Evolutionary conservation across 2,888 invertebrate species (phyloP), one percentile per base, ranked within the genome.

Genomic region (Volucella zonaria): DNA sequence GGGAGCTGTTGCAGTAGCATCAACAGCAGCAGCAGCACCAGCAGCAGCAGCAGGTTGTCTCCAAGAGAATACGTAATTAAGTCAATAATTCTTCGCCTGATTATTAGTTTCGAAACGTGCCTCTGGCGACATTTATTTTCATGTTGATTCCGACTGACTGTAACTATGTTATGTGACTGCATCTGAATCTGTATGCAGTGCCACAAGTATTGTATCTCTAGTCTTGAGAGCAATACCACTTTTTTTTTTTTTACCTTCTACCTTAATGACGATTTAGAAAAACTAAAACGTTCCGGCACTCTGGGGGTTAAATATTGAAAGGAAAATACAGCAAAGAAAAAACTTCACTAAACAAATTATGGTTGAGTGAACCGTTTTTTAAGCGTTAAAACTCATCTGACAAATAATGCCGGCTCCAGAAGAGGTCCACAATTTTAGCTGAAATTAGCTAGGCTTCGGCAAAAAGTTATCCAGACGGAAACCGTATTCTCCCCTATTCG

Each of bases 41-140:
- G 14, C 47, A 68, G 9, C 74, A 66, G 75, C 64, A 80, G 81
- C 81, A 85, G 85, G 81, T 85, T 85, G 76, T 62, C 81, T 68
- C 51, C 81, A 68, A 73, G 80, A 66, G 85, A 85, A 85, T 85
- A 77, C 81, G 68, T 85, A 85, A 85, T 85, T 81, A 81, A 85
- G 85, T 85, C 85, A 85, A 85, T 85, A 81, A 81, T 77, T 85
- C 81, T 81, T 77, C 73, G 76, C 61, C 81, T 85, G 81, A 85
- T 85, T 85, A 85, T 85, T 85, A 85, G 77, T 81, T 85, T 77
- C 49, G 68, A 68, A 77, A 85, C 85, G 85, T 85, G 85, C 81
- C 73, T 81, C 43, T 77, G 68, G 85, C 81, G 81, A 81, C 76
- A 77, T 85, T 77, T 77, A 68, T 61, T 83, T 61, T 54, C 14